Evolutionary conservation across 2,113 vertebrate species (phyloP), one percentile per base, ranked within the genome.

Genomic region (Aptenodytes patagonicus): DNA sequence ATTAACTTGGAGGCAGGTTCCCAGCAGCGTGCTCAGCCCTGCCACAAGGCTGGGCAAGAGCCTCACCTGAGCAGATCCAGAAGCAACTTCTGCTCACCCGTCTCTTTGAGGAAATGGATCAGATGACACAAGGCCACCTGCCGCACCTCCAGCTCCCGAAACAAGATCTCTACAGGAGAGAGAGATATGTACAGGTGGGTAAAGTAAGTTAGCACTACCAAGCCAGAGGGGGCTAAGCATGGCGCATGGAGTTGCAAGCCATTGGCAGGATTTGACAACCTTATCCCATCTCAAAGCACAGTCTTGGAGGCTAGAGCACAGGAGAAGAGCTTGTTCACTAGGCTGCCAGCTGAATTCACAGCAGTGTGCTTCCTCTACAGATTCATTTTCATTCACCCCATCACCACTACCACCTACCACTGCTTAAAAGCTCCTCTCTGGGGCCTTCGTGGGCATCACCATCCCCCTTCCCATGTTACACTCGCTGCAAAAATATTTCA

Each of bases 71-170:
- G 97, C 83, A 99, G 98, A 75, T 99, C 99, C 97, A 99, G 94
- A 89, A 99, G 98, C 31, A 99, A 96, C 82, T 98, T 98, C 93
- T 99, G 99, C 60, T 99, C 99, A 54, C 97, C 98, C 17, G 86
- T 98, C 81, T 99, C 99, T 46, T 97, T 99, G 93, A 99, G 98
- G 88, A 99, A 99, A 96, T 99, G 98, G 95, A 99, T 98, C 49
- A 99, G 98, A 95, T 99, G 99, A 88, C 98, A 98, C 94, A 99
- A 97, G 46, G 99, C 99, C 13, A 99, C 98, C 75, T 99, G 98
- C 77, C 99, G 98, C 68, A 98, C 95, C 90, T 98, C 98, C 81
- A 99, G 97, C 97, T 99, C 99, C 61, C 98, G 98, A 89, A 99
- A 99, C 85, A 99, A 97, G 91, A 99, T 98, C 91, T 99, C 99